Conservation (phyloP, 2,113 vertebrate species). For the Perca schrenkii region DNA sequence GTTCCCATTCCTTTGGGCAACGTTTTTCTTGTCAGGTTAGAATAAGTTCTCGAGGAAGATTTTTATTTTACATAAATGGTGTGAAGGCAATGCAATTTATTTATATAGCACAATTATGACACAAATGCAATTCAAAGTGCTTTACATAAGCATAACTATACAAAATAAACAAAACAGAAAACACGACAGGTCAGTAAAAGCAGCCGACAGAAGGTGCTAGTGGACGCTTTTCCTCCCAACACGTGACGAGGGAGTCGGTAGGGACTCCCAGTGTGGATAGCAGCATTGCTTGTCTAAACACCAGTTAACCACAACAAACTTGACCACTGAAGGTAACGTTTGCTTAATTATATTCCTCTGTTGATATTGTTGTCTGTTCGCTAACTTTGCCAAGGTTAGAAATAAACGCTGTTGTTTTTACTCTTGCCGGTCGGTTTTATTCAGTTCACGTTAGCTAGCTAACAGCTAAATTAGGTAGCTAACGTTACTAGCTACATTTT, state of each 20-base stretch:
- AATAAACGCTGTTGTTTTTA: background rate
- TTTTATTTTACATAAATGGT: too few relatives aligned
- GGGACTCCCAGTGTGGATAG: slow-evolving; percentile 38
- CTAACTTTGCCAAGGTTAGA: too few relatives aligned
- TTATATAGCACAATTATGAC: too few relatives aligned
- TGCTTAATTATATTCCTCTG: background rate
- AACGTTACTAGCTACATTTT: slow-evolving; percentile 23
- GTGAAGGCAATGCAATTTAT: too few relatives aligned
- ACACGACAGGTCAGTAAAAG: too few relatives aligned
- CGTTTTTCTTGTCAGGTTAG: background rate
- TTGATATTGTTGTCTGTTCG: background rate
- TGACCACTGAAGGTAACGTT: slow-evolving; percentile 62
- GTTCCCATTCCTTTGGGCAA: background rate
- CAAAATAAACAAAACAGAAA: too few relatives aligned
- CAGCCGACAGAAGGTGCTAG: slow-evolving; percentile 40
- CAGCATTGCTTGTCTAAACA: slow-evolving; percentile 25
- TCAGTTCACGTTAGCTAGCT: slow-evolving; percentile 42
- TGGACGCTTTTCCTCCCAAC: background rate
- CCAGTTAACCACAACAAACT: slow-evolving; percentile 42
- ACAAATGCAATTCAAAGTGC: too few relatives aligned
- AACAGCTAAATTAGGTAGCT: slow-evolving; percentile 41
- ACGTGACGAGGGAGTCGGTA: slow-evolving; percentile 47
- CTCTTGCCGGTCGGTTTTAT: background rate
- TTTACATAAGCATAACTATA: too few relatives aligned
- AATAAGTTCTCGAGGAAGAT: too few relatives aligned